Evolutionary conservation across 1,140 invertebrate genomes (phyloP).

Genomic region (Cecropterus lyciades): DNA sequence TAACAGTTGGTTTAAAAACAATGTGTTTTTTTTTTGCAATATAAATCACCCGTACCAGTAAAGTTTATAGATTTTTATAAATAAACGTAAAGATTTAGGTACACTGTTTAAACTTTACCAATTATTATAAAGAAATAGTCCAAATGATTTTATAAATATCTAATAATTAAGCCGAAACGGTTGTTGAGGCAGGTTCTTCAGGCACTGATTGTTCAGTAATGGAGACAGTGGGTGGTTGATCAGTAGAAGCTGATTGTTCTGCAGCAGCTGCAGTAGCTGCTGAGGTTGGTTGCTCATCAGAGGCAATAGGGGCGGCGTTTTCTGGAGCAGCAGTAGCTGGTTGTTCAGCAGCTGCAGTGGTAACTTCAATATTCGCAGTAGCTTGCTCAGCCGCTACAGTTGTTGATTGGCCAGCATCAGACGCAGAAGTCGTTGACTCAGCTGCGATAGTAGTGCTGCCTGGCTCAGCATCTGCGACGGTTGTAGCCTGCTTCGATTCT

Average conservation of each 20-base stretch:
- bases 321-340: constrained; percentile 36
- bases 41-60: constrained; percentile 5
- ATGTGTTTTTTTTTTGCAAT: constrained; percentile 14
- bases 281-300: constrained; percentile 37
- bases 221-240: constrained; percentile 33
- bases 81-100: neutral
- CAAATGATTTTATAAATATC: neutral
- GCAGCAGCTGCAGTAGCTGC: constrained; percentile 34
- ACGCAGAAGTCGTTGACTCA: constrained; percentile 31
- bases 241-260: constrained; percentile 30
- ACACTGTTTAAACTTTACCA: neutral
- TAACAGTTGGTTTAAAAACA: constrained; percentile 1
- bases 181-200: constrained; percentile 11
- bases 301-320: constrained; percentile 36
- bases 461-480: constrained; percentile 24
- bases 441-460: constrained; percentile 26
- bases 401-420: constrained; percentile 37
- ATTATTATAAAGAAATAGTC: neutral
- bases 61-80: constrained; percentile 4
- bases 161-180: constrained; percentile 36
- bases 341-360: constrained; percentile 37
- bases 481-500: neutral
- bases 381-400: constrained; percentile 39
- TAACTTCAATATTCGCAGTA: constrained; percentile 22
- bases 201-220: constrained; percentile 22